Evolutionary conservation across 2,113 vertebrate genomes (phyloP).

Genomic region (Semnornis frantzii): DNA sequence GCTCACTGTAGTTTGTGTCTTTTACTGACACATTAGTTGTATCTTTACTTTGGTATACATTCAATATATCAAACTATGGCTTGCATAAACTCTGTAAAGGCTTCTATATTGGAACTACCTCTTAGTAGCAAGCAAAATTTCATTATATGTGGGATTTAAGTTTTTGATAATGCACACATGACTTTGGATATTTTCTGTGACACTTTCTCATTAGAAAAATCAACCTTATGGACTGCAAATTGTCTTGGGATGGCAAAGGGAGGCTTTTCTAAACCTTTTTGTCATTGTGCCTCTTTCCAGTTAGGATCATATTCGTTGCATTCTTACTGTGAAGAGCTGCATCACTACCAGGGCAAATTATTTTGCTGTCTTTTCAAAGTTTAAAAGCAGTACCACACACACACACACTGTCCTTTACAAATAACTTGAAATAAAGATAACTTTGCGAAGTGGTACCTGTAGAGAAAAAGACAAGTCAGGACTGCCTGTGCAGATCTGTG

Average conservation of each 20-base stretch:
- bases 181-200: not conserved
- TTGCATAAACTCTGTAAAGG: not conserved
- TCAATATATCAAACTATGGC: not conserved
- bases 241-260: rapidly evolving
- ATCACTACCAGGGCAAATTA: not conserved
- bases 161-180: not conserved
- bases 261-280: not conserved
- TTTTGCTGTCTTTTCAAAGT: not conserved
- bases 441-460: not conserved
- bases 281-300: not conserved
- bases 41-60: not conserved
- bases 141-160: not conserved
- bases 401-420: not conserved
- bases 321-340: not conserved
- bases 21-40: not conserved
- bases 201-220: not conserved
- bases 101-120: not conserved
- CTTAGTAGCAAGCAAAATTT: not conserved
- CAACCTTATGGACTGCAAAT: not conserved
- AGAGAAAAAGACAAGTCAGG: not conserved
- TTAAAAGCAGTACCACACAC: not conserved
- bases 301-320: not conserved
- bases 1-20: not conserved
- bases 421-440: not conserved
- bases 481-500: not conserved